Conservation (phyloP, 2,113 vertebrate species). For the Brachyhypopomus occidentalis region DNA sequence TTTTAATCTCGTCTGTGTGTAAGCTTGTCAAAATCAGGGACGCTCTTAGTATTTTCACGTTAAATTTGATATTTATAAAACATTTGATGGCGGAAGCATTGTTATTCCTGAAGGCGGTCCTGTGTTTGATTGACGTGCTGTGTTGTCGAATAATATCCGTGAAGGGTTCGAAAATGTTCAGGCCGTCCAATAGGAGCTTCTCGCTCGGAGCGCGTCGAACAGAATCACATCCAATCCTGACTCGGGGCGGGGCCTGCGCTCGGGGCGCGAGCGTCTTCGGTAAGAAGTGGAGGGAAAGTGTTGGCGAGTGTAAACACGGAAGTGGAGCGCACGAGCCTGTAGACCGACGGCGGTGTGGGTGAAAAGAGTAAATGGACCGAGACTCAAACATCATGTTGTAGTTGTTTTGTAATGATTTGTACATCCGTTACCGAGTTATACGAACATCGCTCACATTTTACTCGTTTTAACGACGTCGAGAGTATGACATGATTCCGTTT, state of each 20-base stretch:
- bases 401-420: no score
- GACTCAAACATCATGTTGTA: no score
- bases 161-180: conserved; percentile 27
- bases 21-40: no score
- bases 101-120: conserved; percentile 57
- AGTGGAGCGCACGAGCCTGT: no score
- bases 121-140: conserved; percentile 53
- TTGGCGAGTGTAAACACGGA: conserved; percentile 42
- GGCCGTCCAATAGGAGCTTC: conserved; percentile 27
- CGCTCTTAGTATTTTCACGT: neutral
- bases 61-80: conserved; percentile 22
- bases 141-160: conserved; percentile 48
- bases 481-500: no score
- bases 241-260: conserved; percentile 58
- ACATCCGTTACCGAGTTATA: no score
- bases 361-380: no score
- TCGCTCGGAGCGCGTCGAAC: neutral
- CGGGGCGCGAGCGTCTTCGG: conserved; percentile 80
- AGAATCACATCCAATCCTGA: conserved; percentile 58
- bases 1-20: no score
- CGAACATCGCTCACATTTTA: no score
- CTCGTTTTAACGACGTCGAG: no score
- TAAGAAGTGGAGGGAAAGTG: conserved; percentile 75
- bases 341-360: no score
- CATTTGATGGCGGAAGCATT: conserved; percentile 76